These are phyloP conservation scores for Tromatobia lineatoria DNA, from an alignment of 2,888 invertebrate genomes.

Conservation along the genomic window DNA sequence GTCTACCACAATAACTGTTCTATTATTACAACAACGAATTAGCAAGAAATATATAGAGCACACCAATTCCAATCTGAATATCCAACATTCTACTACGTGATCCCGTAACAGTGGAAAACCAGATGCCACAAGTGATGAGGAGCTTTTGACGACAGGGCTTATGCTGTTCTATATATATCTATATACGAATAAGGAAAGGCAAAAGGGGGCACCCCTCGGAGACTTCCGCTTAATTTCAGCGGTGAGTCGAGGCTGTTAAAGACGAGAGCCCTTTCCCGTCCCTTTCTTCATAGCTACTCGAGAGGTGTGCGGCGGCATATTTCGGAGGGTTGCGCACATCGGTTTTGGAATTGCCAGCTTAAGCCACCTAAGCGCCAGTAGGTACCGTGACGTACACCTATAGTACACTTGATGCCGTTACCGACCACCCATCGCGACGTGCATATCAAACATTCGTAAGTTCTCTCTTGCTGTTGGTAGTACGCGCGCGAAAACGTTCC, in stretches of 20 bases:
- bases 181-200: conserved; percentile 66
- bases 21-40: not conserved
- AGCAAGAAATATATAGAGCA: not conserved
- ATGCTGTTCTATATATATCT: not conserved
- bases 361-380: conserved; percentile 72
- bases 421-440: conserved; percentile 76
- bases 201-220: conserved; percentile 66
- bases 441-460: conserved; percentile 80
- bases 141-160: conserved; percentile 8
- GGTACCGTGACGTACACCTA: conserved; percentile 4
- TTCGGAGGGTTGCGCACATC: conserved; percentile 73
- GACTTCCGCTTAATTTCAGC: conserved; percentile 79
- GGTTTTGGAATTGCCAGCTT: conserved; percentile 80
- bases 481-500: conserved; percentile 28
- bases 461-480: conserved; percentile 61
- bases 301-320: conserved; percentile 79
- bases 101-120: conserved; percentile 12
- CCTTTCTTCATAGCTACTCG: conserved; percentile 59
- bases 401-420: conserved; percentile 39
- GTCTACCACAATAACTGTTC: not conserved
- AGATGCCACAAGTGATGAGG: conserved; percentile 30
- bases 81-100: conserved; percentile 1
- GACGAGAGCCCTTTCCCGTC: conserved; percentile 67
- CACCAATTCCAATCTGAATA: conserved; percentile 2
- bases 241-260: conserved; percentile 78